Evolutionary conservation across 2,888 invertebrate species (phyloP).

Genomic region (Amblyjoppa proteus): DNA sequence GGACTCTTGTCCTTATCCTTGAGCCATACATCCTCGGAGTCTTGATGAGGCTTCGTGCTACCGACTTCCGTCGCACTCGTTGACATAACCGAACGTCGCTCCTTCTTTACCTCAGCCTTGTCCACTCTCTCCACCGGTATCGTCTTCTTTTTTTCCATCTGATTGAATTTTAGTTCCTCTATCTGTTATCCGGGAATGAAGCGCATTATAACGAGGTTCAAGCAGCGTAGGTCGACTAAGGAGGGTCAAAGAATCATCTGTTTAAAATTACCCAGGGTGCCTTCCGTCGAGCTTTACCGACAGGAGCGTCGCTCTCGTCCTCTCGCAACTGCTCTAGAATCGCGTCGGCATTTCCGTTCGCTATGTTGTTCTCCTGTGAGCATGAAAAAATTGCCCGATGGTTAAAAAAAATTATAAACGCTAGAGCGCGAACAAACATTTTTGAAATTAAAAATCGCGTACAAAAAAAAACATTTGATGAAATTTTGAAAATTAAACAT

Average conservation of each 20-base stretch:
- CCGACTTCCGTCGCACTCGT: conserved; percentile 72
- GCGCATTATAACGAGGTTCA: background rate
- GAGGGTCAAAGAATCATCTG: background rate
- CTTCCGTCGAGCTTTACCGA: conserved; percentile 78
- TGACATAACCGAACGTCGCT: conserved; percentile 73
- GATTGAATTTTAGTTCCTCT: conserved; percentile 82
- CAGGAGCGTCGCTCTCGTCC: conserved; percentile 79
- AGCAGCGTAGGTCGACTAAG: background rate
- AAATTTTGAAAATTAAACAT: background rate
- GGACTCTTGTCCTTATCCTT: conserved; percentile 77
- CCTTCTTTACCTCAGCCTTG: conserved; percentile 80
- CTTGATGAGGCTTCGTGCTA: conserved; percentile 72
- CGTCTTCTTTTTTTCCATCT: conserved; percentile 81
- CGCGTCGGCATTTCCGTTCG: conserved; percentile 81
- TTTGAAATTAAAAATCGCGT: too few species aligned
- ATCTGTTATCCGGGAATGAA: conserved; percentile 72
- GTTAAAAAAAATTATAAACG: background rate
- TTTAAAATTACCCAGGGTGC: conserved; percentile 81
- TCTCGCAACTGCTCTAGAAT: conserved; percentile 77
- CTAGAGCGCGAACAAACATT: background rate
- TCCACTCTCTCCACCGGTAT: conserved; percentile 76
- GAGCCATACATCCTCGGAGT: conserved; percentile 70
- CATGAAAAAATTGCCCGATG: background rate
- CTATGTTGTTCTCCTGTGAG: conserved; percentile 80
- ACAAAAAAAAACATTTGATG: too few species aligned